These are phyloP conservation scores for Myioborus miniatus DNA, from an alignment of 2,797 vertebrate species.

Conservation along the genomic window DNA sequence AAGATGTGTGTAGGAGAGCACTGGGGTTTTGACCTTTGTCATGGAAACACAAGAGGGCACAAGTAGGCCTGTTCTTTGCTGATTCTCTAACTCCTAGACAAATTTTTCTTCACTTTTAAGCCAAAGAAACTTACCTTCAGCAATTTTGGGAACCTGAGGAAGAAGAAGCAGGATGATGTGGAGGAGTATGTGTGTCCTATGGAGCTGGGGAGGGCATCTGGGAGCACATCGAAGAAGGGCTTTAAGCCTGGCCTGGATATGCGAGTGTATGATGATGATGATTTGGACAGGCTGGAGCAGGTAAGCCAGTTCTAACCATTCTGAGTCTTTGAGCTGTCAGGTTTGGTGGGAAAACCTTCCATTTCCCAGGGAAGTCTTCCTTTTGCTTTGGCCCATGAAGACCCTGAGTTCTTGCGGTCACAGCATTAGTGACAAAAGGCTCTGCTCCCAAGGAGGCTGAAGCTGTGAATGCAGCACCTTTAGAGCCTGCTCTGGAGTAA, in stretches of 20 bases:
- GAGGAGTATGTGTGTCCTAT: constrained; percentile 98
- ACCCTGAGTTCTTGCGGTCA: background rate
- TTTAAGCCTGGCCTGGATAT: constrained; percentile 84
- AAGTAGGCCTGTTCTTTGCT: background rate
- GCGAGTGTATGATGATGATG: constrained; percentile 89
- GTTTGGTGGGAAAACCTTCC: background rate
- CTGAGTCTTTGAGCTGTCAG: background rate
- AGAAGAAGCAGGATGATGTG: constrained; percentile 91
- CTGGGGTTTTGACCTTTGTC: background rate
- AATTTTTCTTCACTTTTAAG: constrained; percentile 65
- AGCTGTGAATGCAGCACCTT: background rate
- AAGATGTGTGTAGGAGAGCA: background rate
- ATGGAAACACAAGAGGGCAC: background rate
- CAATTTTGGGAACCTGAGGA: constrained; percentile 91
- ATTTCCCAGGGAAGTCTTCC: background rate
- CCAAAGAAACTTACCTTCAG: constrained; percentile 92
- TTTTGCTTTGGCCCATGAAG: background rate
- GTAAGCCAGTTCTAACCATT: constrained; percentile 58
- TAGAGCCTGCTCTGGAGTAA: background rate
- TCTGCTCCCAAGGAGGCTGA: background rate
- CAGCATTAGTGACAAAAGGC: background rate
- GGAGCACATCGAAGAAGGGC: constrained; percentile 87
- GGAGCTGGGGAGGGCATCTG: constrained; percentile 91
- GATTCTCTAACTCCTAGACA: background rate
- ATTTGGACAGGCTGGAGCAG: constrained; percentile 93